Conservation (phyloP, 2,113 vertebrate genomes). For the Oryzias celebensis region DNA sequence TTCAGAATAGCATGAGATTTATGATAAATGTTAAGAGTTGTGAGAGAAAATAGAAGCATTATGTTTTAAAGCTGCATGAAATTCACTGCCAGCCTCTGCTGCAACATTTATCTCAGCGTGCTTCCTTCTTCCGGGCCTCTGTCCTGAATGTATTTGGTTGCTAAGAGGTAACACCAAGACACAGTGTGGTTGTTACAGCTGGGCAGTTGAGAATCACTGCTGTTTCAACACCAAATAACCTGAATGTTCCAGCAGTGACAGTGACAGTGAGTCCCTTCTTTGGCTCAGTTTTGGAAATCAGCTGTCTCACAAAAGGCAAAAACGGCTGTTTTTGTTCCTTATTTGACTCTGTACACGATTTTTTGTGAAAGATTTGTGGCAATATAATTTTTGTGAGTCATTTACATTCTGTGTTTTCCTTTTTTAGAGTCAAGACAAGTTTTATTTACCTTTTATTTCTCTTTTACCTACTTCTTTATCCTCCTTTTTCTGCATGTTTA, state of each 20-base stretch:
- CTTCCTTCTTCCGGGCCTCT: slow-evolving; percentile 21
- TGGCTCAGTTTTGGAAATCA: slow-evolving; percentile 4
- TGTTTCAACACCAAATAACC: slow-evolving; percentile 48
- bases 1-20: too few species aligned
- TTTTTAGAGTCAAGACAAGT: too few species aligned
- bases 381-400: too few species aligned
- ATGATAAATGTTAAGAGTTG: too few species aligned
- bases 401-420: too few species aligned
- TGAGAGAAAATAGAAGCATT: slow-evolving; percentile 8
- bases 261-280: slow-evolving; percentile 25
- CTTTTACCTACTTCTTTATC: too few species aligned
- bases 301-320: not conserved
- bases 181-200: slow-evolving; percentile 36
- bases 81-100: not conserved
- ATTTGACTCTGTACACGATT: not conserved
- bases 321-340: not conserved
- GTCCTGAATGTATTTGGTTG: slow-evolving; percentile 45
- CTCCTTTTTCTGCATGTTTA: too few species aligned
- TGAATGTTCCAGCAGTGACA: slow-evolving; percentile 26
- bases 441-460: too few species aligned
- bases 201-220: slow-evolving; percentile 53
- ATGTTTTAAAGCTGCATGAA: slow-evolving; percentile 5
- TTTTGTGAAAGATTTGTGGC: too few species aligned
- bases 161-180: slow-evolving; percentile 38
- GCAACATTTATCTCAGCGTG: slow-evolving; percentile 30